phyloP scores from a whole-genome alignment of 2,797 vertebrate genomes.

The Chaetodon trifasciatus region DNA sequence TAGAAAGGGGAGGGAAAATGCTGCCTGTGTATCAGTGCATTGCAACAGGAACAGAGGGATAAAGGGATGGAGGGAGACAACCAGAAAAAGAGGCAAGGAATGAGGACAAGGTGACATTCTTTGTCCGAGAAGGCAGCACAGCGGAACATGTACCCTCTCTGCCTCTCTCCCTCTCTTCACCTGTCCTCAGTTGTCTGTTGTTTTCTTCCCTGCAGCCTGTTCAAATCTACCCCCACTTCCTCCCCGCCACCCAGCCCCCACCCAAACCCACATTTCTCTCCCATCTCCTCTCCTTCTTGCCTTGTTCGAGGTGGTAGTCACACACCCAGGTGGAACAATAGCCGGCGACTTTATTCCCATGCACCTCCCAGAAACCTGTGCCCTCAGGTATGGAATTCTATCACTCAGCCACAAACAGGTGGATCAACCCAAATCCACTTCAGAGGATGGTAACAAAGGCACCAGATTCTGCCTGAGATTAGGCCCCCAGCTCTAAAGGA shows the following conservation, averaged over 20 bases:
- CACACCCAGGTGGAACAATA: constrained; percentile 82
- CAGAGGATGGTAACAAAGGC: constrained; percentile 70
- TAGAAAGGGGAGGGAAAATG: constrained; percentile 28
- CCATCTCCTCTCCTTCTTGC: constrained; percentile 55
- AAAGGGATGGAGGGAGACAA: constrained; percentile 13
- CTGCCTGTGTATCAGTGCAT: constrained; percentile 26
- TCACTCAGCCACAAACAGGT: constrained; percentile 82
- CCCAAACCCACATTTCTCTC: constrained; percentile 43
- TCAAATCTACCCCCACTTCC: constrained; percentile 53
- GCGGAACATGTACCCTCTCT: constrained; percentile 35
- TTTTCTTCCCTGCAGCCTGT: constrained; percentile 54
- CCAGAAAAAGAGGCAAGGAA: constrained; percentile 17
- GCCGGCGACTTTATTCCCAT: constrained; percentile 76
- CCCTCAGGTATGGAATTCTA: constrained; percentile 88
- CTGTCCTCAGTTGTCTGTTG: constrained; percentile 60
- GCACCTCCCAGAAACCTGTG: constrained; percentile 75
- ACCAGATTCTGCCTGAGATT: constrained; percentile 75
- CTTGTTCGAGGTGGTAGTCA: constrained; percentile 75
- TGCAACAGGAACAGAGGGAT: constrained; percentile 9
- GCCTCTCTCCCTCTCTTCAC: constrained; percentile 51
- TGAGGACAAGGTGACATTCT: constrained; percentile 67
- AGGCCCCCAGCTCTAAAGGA: constrained; percentile 49
- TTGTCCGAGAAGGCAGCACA: constrained; percentile 43
- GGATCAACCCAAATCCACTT: constrained; percentile 83
- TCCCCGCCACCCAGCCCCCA: constrained; percentile 52